Base-by-base conservation (phyloP, 1,140 invertebrate species). In the Psix sp. region DNA sequence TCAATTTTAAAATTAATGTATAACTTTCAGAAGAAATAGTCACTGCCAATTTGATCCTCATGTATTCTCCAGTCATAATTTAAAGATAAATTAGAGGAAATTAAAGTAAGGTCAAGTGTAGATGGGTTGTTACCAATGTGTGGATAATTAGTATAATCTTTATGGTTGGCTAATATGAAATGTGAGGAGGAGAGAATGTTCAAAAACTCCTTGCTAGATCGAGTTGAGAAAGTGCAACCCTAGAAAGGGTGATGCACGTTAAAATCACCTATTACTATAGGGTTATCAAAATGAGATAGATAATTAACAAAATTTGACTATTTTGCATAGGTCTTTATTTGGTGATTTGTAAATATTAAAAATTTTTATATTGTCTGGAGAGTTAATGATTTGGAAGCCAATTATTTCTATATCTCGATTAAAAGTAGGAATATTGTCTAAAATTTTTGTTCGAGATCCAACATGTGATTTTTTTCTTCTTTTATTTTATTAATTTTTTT, bases 21-120 rank as follows among this genome's bases (percentile, higher is more conserved):
- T 39, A 39, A 17, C 5, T 1, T 38, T 38, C 7, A 10, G 3
- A 20, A 38, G 18, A 31, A 5, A n/a, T 56, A 38, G 11, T 56
- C 51, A 31, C 51, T 56, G 5, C 51, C 38, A 15, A 42, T 42
- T 14, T 18, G 38, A n/a, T 56, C 51, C 14, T 57, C 52, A 13
- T 20, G 7, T 2, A 35, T 7, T 0, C 4, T 10, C 3, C 3
- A 57, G 14, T 15, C 15, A 15, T 31, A 1, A 45, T 11, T 20
- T 15, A 24, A 14, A 1, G 21, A 2, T 1, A 59, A 13, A 13
- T 16, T 10, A n/a, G 18, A 15, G 4, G 29, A 26, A 17, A 42
- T 14, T 1, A 56, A 20, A 5, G 38, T 15, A 7, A 59, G n/a
- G 6, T 59, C 54, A 1, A 59, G 14, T 0, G 15, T 39, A 9